Evolutionary conservation across 2,797 vertebrate species (phyloP).

Genomic region (Halcyon chelicuti): DNA sequence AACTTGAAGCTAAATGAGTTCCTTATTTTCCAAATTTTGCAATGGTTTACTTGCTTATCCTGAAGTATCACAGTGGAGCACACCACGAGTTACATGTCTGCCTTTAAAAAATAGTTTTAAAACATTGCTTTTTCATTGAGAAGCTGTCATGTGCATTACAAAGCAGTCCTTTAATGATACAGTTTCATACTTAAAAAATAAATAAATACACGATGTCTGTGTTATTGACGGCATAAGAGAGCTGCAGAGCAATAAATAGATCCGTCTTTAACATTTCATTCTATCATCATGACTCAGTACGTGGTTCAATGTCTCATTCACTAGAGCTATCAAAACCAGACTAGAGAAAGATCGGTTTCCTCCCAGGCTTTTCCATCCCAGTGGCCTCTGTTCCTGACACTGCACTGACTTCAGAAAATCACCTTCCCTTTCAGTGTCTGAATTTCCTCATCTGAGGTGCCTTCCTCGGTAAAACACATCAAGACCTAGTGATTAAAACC

Average conservation of each 20-base stretch:
- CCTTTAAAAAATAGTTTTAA: not conserved
- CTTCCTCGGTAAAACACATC: not conserved
- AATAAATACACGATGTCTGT: not conserved
- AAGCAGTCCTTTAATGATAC: not conserved
- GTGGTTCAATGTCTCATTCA: conserved; percentile 40
- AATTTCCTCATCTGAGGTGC: not conserved
- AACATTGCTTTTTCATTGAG: not conserved
- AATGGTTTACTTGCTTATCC: not conserved
- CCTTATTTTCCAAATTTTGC: not conserved
- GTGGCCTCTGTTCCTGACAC: not conserved
- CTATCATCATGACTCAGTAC: conserved; percentile 17
- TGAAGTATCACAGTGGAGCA: not conserved
- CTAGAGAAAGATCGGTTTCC: conserved; percentile 14
- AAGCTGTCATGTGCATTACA: not conserved
- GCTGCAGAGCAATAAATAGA: conserved; percentile 11
- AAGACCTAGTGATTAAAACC: not conserved
- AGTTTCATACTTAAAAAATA: not conserved
- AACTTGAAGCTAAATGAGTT: not conserved
- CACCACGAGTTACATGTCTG: not conserved
- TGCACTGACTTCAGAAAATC: not conserved
- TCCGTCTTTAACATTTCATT: conserved; percentile 7
- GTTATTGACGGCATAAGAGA: not conserved
- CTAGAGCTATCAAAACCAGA: conserved; percentile 9
- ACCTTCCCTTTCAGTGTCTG: not conserved
- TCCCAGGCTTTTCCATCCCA: not conserved